phyloP scores from a whole-genome alignment of 1,140 invertebrate species.

The Antheraea mylitta region DNA sequence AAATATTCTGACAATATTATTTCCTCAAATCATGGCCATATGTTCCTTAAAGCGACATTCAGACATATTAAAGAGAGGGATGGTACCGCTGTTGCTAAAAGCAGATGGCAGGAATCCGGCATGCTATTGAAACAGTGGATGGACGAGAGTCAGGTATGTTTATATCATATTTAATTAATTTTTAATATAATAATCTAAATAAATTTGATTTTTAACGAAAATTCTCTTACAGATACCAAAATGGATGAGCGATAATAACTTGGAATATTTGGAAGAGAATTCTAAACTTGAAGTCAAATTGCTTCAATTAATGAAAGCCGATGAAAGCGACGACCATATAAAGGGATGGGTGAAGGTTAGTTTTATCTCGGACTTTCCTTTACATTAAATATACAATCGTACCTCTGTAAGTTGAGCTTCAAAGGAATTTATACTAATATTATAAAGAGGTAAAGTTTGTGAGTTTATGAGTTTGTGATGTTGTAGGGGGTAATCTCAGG shows the following conservation, averaged over 20 bases:
- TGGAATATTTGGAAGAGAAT: neutral
- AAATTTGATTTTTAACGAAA: too few relatives aligned
- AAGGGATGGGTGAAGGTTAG: conserved; percentile 19
- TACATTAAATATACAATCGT: too few relatives aligned
- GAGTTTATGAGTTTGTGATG: too few relatives aligned
- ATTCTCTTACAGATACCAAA: neutral
- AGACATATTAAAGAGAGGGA: neutral
- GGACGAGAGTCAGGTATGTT: neutral
- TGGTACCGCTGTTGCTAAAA: neutral
- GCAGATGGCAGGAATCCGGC: neutral
- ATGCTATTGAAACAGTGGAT: conserved; percentile 1
- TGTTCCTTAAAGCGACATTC: neutral
- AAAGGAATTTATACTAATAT: too few relatives aligned
- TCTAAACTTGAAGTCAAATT: neutral
- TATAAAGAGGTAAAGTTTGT: too few relatives aligned
- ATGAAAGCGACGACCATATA: neutral
- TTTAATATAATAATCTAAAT: too few relatives aligned
- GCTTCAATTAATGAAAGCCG: neutral
- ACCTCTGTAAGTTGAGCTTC: too few relatives aligned
- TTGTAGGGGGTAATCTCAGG: too few relatives aligned
- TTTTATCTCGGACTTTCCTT: too few relatives aligned
- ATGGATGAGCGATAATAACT: neutral
- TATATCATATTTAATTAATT: too few relatives aligned
- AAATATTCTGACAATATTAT: neutral
- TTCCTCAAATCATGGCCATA: neutral